phyloP scores from a whole-genome alignment of 2,113 vertebrate species.

The Caranx ignobilis region DNA sequence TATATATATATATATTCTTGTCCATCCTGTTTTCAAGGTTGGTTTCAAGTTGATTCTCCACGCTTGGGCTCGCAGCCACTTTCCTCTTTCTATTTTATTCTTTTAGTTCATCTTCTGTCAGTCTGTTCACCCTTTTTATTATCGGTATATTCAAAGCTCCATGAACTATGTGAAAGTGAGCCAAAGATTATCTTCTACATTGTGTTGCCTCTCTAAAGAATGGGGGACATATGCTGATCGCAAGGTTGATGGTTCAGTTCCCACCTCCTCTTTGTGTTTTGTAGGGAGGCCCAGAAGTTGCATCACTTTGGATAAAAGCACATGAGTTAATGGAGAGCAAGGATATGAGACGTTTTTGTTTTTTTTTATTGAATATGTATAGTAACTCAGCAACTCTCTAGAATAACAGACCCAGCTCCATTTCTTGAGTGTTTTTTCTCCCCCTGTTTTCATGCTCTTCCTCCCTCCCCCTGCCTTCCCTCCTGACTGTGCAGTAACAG shows the following conservation, averaged over 20 bases:
- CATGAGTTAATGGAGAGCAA: background rate
- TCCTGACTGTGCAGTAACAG: conserved; percentile 52
- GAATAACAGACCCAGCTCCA: background rate
- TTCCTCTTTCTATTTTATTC: background rate
- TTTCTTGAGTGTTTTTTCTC: conserved; percentile 6
- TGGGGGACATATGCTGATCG: background rate
- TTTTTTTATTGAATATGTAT: background rate
- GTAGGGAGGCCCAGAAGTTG: no score
- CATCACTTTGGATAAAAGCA: no score
- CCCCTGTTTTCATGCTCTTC: background rate
- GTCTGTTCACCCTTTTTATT: background rate
- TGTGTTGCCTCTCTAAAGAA: background rate
- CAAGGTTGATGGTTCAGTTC: no score
- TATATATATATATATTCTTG: conserved; percentile 26
- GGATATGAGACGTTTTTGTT: background rate
- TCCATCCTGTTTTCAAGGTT: conserved; percentile 51
- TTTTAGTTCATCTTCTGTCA: background rate
- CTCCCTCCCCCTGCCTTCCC: conserved; percentile 7
- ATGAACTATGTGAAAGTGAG: conserved; percentile 14
- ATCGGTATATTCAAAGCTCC: background rate
- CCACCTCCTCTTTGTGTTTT: no score
- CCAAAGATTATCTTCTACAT: background rate
- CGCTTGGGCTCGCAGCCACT: conserved; percentile 16
- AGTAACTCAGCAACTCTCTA: background rate
- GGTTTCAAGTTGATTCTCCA: conserved; percentile 42